Conservation (phyloP, 2,113 vertebrate species). For the Silurus glanis region DNA sequence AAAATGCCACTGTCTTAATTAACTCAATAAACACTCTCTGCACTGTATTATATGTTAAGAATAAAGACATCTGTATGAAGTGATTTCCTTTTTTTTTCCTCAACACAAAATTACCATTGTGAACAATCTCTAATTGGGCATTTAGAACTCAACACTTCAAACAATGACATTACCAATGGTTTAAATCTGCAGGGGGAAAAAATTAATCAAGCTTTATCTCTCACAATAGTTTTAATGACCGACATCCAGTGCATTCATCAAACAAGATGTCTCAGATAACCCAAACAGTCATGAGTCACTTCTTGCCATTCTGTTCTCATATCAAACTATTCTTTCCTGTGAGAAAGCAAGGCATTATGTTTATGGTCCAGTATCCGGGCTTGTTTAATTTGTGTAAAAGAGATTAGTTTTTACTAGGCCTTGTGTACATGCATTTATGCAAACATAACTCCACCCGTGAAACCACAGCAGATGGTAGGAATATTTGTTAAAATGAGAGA, state of each 20-base stretch:
- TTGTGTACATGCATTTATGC: not conserved
- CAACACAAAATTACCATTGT: not conserved
- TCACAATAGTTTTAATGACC: not conserved
- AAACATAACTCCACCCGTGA: constrained; percentile 6
- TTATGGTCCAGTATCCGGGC: not conserved
- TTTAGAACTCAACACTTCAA: not conserved
- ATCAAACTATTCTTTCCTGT: not conserved
- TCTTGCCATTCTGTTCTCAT: not conserved
- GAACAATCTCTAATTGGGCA: not conserved
- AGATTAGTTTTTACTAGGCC: not conserved
- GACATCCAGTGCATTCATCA: not conserved
- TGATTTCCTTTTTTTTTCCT: not conserved
- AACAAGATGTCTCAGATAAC: not conserved
- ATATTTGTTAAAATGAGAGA: not conserved
- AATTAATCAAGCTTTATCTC: not conserved
- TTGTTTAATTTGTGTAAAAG: not conserved
- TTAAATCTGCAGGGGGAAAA: not conserved
- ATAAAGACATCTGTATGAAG: not conserved
- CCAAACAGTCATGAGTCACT: not conserved
- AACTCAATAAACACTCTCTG: not conserved
- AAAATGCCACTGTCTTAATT: not conserved
- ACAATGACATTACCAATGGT: not conserved
- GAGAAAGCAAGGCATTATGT: not conserved
- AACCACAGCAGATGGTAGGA: not conserved
- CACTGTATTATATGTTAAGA: not conserved